Base-by-base conservation (phyloP, 2,113 vertebrate genomes). In the Scartelaos histophorus region DNA sequence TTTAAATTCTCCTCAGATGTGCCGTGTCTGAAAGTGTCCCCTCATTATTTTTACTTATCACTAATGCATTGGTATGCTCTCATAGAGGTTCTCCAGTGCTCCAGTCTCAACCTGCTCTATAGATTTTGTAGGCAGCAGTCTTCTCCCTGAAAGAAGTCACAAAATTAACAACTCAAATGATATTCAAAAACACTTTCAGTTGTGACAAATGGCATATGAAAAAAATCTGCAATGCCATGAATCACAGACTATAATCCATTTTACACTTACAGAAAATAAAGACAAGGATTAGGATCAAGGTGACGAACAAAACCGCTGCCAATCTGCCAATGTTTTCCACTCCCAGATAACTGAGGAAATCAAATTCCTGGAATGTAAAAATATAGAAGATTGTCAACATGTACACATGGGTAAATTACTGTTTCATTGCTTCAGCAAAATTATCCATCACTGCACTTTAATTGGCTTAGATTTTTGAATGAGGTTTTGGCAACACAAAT, bases 181-280 rank as follows among this genome's bases (percentile, higher is more conserved):
- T 11, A 12, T 0, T 71, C 25, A 51, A 15, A 67, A 54, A 54
- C 60, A n/a, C 22, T 15, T 13, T 74, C 21, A 68, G 65, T 17
- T 70, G 62, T 34, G 9, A 0, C 61, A 66, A 57, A 71, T 22
- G 35, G 4, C 29, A 29, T 2, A 69, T 70, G 66, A 67, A 49
- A 69, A 47, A 56, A 77, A 80, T 78, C 6, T 61, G 78, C 73
- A 49, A 74, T 43, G 17, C 17, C 57, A 68, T 74, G 58, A 79
- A 58, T 74, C 73, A 69, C 57, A 77, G 71, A 53, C 12, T 29
- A 62, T 73, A 83, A 86, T 21, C 62, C 21, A 29, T 67, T 69
- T 49, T 66, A 68, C 69, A 85, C 86, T 86, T 80, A 88, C 83
- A 0, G 64, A 82, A 82, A 81, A 86, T 72, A 71, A 82, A 77